Evolutionary conservation across 2,797 vertebrate genomes (phyloP).

Genomic region (Nothura maculosa): DNA sequence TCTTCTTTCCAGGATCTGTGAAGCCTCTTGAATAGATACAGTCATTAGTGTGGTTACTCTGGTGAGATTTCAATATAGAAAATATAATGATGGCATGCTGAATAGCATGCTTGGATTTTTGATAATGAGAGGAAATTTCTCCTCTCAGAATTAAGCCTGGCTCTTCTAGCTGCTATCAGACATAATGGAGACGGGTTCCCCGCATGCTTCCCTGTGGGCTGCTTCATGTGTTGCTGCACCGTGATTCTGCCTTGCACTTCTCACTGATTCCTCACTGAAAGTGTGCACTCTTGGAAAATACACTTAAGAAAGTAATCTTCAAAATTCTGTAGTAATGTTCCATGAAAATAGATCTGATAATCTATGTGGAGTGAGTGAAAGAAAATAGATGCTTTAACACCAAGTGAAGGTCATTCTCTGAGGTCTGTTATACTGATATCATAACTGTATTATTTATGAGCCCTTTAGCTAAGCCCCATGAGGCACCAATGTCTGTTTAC

Average conservation of each 20-base stretch:
- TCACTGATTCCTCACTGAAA: neutral
- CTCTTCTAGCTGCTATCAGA: neutral
- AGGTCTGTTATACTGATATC: neutral
- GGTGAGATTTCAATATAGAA: neutral
- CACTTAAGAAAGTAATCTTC: neutral
- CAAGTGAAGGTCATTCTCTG: neutral
- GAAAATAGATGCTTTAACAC: neutral
- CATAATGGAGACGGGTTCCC: neutral
- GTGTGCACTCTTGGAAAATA: neutral
- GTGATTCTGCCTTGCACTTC: accelerated
- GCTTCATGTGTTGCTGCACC: neutral
- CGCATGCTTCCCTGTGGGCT: neutral
- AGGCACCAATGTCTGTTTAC: neutral
- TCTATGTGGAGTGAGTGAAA: neutral
- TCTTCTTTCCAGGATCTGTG: neutral
- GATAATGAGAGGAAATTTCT: neutral
- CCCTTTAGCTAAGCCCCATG: neutral
- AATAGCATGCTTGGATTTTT: neutral
- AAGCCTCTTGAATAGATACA: neutral
- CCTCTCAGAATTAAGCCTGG: neutral
- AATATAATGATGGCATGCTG: neutral
- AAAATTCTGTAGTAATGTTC: neutral
- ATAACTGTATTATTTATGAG: neutral
- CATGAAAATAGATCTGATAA: neutral
- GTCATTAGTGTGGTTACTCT: neutral